These are phyloP conservation scores for Drosophila prostipennis DNA, from an alignment of 2,888 invertebrate genomes.

Conservation along the genomic window DNA sequence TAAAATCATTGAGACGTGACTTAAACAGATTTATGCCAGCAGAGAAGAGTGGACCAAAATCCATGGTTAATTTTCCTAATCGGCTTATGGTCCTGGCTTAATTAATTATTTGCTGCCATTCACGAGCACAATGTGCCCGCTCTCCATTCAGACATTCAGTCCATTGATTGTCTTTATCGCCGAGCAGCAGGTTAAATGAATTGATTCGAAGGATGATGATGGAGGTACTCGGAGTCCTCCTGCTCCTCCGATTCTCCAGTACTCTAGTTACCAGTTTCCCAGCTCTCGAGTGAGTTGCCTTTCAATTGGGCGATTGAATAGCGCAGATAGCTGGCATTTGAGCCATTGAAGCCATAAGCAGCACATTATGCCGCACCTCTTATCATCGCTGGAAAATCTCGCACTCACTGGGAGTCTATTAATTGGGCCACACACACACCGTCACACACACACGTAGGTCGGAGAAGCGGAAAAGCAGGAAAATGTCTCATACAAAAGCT, in stretches of 20 bases:
- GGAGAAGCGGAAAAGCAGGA: conserved; percentile 3
- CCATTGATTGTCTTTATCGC: conserved; percentile 27
- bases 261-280: background rate
- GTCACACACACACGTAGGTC: no score
- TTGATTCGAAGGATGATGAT: conserved; percentile 6
- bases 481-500: conserved; percentile 52
- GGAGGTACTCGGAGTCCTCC: background rate
- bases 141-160: background rate
- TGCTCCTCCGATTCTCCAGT: background rate
- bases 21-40: conserved; percentile 4
- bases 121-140: conserved; percentile 4
- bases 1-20: conserved; percentile 9
- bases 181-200: conserved; percentile 5
- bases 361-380: conserved; percentile 25
- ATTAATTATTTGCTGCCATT: conserved; percentile 31
- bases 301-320: conserved; percentile 39
- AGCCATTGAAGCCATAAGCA: conserved; percentile 25
- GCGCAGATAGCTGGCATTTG: conserved; percentile 22
- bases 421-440: conserved; percentile 66
- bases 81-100: conserved; percentile 24
- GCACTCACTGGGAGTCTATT: conserved; percentile 49
- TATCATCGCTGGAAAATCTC: conserved; percentile 36
- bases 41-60: background rate
- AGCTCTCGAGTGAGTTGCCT: conserved; percentile 18
- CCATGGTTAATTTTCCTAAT: conserved; percentile 24